Evolutionary conservation across 2,888 invertebrate species (phyloP).

Genomic region (Mythimna albipuncta): DNA sequence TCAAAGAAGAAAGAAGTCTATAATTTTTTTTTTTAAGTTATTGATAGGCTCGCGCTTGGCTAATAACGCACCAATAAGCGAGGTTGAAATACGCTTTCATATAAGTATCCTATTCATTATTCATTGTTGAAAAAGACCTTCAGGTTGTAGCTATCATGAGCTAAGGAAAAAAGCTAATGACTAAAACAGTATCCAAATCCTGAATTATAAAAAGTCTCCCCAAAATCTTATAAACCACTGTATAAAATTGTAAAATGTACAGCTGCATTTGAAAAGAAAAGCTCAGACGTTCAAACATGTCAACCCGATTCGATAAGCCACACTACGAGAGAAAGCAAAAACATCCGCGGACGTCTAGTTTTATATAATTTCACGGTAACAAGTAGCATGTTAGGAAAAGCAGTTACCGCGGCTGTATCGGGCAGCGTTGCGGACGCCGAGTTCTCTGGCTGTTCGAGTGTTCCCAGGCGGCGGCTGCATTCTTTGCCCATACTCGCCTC

Average conservation of each 20-base stretch:
- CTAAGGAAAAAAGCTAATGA: too few species aligned
- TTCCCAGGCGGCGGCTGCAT: slow-evolving; percentile 86
- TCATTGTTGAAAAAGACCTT: too few species aligned
- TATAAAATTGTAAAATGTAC: not conserved
- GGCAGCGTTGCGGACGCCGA: slow-evolving; percentile 69
- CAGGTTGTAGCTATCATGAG: too few species aligned
- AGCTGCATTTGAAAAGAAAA: not conserved
- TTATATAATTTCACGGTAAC: slow-evolving; percentile 61
- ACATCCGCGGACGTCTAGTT: slow-evolving; percentile 26
- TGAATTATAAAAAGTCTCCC: not conserved
- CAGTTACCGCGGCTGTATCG: slow-evolving; percentile 76
- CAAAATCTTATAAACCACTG: not conserved
- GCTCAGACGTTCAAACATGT: not conserved
- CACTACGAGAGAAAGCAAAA: slow-evolving; percentile 30
- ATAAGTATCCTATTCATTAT: too few species aligned
- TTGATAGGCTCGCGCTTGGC: not conserved
- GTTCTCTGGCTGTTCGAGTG: slow-evolving; percentile 64
- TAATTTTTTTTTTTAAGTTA: not conserved
- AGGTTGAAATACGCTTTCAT: too few species aligned
- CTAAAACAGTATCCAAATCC: not conserved
- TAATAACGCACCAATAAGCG: too few species aligned
- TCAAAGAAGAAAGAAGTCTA: too few species aligned
- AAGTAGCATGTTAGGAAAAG: slow-evolving; percentile 69
- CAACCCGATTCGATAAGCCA: slow-evolving; percentile 22
- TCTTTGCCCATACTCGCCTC: slow-evolving; percentile 85